Conservation (phyloP, 2,888 invertebrate species). For the Boloria selene region DNA sequence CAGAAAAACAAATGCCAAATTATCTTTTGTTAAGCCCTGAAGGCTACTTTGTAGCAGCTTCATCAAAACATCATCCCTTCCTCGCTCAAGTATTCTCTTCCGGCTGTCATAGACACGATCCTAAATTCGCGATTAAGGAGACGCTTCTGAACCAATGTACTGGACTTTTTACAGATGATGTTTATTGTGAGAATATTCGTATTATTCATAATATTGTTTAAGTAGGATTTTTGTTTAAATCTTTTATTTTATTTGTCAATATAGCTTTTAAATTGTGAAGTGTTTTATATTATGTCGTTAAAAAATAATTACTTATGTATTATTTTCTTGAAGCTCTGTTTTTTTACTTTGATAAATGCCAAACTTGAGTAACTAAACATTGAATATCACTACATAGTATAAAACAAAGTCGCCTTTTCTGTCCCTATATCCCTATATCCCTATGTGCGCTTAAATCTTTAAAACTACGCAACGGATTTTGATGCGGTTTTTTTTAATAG, state of each 20-base stretch:
- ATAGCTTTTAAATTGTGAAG: constrained; percentile 30
- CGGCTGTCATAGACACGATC: constrained; percentile 55
- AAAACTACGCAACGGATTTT: no score
- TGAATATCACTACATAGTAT: no score
- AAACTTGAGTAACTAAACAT: no score
- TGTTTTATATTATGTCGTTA: not conserved
- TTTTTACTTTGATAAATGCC: no score
- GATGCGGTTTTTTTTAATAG: no score
- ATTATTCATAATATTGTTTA: constrained; percentile 52
- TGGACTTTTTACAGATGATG: constrained; percentile 52
- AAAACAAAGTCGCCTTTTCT: no score
- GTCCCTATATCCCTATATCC: no score
- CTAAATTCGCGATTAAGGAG: constrained; percentile 60
- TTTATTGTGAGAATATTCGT: constrained; percentile 65
- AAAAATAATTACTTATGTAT: no score
- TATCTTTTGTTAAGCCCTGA: constrained; percentile 59
- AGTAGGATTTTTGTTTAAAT: constrained; percentile 13
- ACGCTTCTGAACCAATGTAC: constrained; percentile 59
- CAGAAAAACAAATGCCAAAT: constrained; percentile 26
- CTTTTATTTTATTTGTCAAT: constrained; percentile 20
- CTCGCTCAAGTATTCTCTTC: constrained; percentile 56
- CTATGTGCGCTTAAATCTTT: no score
- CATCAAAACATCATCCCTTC: constrained; percentile 61
- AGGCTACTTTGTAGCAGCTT: constrained; percentile 64
- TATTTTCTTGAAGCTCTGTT: no score